Evolutionary conservation across 2,888 invertebrate genomes (phyloP), one percentile per base, ranked within the genome.

Genomic region (Priocnemis perturbator): DNA sequence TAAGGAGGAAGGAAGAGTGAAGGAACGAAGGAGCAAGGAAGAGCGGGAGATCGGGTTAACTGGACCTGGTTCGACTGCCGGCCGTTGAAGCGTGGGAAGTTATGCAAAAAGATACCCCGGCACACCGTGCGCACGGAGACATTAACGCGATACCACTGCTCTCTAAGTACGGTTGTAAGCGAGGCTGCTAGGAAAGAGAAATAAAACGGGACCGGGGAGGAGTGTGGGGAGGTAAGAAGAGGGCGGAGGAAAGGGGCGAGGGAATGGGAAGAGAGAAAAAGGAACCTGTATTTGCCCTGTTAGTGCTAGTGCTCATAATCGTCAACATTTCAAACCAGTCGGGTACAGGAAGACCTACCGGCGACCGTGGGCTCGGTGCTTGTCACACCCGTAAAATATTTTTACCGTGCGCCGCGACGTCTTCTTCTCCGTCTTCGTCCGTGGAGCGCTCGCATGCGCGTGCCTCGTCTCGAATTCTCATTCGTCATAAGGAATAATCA

Each of bases 21-120:
- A 66, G 55, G 37, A 60, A 60, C 37, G 30, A 48, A 48, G 56
- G 53, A 37, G 52, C 50, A 9, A 37, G 37, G 37, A 37, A 9
- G 37, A 37, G 7, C 4, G 37, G 37, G 11, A 11, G 23, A 19
- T 60, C 60, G 59, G 26, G 58, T 66, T 79, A 79, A 79, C 79
- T 79, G 79, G 79, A 79, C 75, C 74, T 58, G 69, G 81, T 65
- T 57, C 59, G 61, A 53, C 69, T 64, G 63, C 60, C 71, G 67
- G 61, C 64, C 64, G 53, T 55, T 73, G 71, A 74, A 76, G 79
- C 82, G 81, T 85, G 83, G 80, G 81, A 83, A 82, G 81, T 81
- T 79, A 78, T 78, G 81, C 79, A 77, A 78, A 79, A 81, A 80
- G 76, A 64, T 55, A 60, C 21, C 50, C 44, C 47, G n/a, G 48